phyloP scores from a whole-genome alignment of 1,140 invertebrate species.

The Halictus rubicundus region DNA sequence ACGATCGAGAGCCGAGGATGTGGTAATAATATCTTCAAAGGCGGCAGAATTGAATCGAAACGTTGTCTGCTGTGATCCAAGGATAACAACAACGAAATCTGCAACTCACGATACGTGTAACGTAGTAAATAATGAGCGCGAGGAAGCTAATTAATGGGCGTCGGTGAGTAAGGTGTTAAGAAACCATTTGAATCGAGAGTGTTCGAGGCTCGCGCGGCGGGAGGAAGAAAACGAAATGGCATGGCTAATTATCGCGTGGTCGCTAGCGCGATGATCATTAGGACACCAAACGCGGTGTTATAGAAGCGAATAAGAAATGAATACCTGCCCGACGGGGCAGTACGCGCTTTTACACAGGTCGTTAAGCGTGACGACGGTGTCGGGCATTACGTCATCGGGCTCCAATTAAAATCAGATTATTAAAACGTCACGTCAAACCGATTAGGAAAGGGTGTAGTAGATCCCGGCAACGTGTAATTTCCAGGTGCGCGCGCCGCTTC shows the following conservation, averaged over 20 bases:
- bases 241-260: constrained; percentile 8
- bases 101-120: too few species aligned
- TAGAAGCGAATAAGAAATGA: constrained; percentile 27
- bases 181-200: too few species aligned
- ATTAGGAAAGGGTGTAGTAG: constrained; percentile 21
- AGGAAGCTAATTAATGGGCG: too few species aligned
- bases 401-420: constrained; percentile 55
- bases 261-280: constrained; percentile 1
- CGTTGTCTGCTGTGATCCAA: too few species aligned
- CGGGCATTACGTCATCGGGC: constrained; percentile 18
- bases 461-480: constrained; percentile 45
- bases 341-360: constrained; percentile 4
- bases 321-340: constrained; percentile 3
- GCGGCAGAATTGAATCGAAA: too few species aligned
- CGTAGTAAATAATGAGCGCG: too few species aligned
- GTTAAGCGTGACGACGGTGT: constrained; percentile 17
- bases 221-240: too few species aligned
- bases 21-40: too few species aligned
- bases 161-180: too few species aligned
- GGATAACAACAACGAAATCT: too few species aligned
- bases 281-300: constrained; percentile 16
- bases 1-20: too few species aligned
- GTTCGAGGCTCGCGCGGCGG: neutral
- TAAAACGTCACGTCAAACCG: constrained; percentile 43
- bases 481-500: neutral